Evolutionary conservation across 2,888 invertebrate species (phyloP).

Genomic region (Drosophila anceps): DNA sequence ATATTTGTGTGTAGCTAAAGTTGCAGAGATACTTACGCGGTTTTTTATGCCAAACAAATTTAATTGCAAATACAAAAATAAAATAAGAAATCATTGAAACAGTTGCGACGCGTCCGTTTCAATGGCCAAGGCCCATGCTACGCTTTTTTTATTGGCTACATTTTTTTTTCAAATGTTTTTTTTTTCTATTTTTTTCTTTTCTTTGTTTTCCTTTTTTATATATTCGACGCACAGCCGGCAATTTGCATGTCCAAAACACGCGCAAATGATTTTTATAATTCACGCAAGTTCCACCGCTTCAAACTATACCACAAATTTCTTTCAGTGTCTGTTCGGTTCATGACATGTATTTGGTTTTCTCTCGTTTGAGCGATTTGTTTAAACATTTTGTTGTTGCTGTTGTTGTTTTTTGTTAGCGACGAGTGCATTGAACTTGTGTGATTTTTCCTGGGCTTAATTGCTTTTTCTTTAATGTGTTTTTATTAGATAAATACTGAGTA

Average conservation of each 20-base stretch:
- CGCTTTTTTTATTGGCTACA: conserved; percentile 57
- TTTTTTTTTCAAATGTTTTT: conserved; percentile 20
- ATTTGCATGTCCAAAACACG: conserved; percentile 63
- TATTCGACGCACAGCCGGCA: conserved; percentile 29
- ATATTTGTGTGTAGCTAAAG: conserved; percentile 16
- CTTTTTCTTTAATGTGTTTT: conserved; percentile 20
- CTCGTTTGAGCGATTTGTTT: conserved; percentile 41
- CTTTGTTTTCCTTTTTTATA: background rate
- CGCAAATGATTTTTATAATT: conserved; percentile 53
- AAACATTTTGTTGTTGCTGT: conserved; percentile 35
- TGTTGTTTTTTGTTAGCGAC: conserved; percentile 20
- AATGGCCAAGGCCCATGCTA: conserved; percentile 70
- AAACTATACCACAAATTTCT: conserved; percentile 39
- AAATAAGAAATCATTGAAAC: conserved; percentile 52
- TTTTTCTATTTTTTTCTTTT: background rate
- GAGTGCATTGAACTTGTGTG: conserved; percentile 74
- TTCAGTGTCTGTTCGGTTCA: conserved; percentile 52
- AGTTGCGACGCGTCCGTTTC: conserved; percentile 52
- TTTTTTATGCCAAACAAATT: conserved; percentile 59
- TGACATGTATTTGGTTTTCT: conserved; percentile 58
- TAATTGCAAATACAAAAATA: conserved; percentile 50
- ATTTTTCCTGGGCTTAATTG: conserved; percentile 23
- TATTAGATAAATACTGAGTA: background rate
- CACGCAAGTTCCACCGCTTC: conserved; percentile 53
- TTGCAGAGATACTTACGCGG: conserved; percentile 27